Percentiles rank a stretch among this genome's conserved stretches.
Conservation (phyloP, 2,888 invertebrate species). For the Sminthurides aquaticus region DNA sequence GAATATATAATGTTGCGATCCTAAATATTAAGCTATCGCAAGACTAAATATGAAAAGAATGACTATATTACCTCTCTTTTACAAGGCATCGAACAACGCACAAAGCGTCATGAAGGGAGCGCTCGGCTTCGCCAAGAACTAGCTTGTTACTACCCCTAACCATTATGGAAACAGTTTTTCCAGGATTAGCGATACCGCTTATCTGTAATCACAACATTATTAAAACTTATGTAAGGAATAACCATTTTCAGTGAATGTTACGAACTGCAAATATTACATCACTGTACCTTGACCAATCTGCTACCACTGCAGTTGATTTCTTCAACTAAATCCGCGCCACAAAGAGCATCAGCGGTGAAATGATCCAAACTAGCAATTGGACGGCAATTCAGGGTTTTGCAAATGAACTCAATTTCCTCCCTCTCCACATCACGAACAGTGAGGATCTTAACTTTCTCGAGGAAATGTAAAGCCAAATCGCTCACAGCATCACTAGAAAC, state of each 20-base stretch:
- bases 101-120: slow-evolving; percentile 85
- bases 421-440: slow-evolving; percentile 96
- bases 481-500: slow-evolving; percentile 80
- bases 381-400: slow-evolving; percentile 85
- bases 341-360: slow-evolving; percentile 84
- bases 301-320: slow-evolving; percentile 81
- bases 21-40: no score
- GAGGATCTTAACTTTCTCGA: slow-evolving; percentile 98
- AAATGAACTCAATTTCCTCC: slow-evolving; percentile 95
- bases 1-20: no score
- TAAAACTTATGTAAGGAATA: neutral
- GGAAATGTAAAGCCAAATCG: slow-evolving; percentile 92
- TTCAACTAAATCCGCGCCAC: slow-evolving; percentile 86
- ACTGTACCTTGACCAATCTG: slow-evolving; percentile 82
- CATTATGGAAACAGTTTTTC: slow-evolving; percentile 84
- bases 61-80: slow-evolving; percentile 58
- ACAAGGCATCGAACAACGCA: slow-evolving; percentile 94
- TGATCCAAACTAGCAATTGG: slow-evolving; percentile 99
- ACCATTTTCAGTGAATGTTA: neutral
- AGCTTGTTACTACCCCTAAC: slow-evolving; percentile 84
- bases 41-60: neutral
- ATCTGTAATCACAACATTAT: slow-evolving; percentile 51
- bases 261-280: neutral
- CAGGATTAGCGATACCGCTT: slow-evolving; percentile 77
- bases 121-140: slow-evolving; percentile 80